Evolutionary conservation across 2,113 vertebrate species (phyloP).

Genomic region (Holacanthus passer): DNA sequence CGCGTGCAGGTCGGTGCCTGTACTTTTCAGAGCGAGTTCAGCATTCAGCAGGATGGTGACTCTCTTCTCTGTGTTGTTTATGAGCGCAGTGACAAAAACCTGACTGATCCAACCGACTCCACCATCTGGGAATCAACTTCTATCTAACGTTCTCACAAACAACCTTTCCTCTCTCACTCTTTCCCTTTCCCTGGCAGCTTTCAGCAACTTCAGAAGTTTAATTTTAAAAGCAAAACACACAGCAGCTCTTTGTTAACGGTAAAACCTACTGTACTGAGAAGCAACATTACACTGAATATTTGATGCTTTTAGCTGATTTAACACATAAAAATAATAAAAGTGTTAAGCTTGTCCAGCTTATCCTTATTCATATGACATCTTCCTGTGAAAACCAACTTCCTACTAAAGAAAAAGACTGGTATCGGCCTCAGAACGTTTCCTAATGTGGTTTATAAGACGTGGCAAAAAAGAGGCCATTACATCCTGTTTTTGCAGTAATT

Average conservation of each 20-base stretch:
- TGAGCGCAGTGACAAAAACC: slow-evolving; percentile 24
- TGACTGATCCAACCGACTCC: slow-evolving; percentile 20
- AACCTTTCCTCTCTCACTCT: neutral
- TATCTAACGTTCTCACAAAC: neutral
- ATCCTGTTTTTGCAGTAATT: neutral
- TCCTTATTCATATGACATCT: neutral
- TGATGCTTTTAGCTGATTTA: neutral
- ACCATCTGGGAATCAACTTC: slow-evolving; percentile 32
- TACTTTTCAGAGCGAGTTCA: slow-evolving; percentile 38
- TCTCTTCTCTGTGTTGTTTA: slow-evolving; percentile 21
- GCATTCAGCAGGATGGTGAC: slow-evolving; percentile 34
- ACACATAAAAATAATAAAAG: neutral
- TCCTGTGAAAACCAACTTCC: slow-evolving; percentile 7
- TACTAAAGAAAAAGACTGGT: neutral
- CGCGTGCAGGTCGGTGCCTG: neutral
- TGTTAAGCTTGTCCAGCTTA: too few relatives aligned
- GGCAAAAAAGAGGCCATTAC: slow-evolving; percentile 5
- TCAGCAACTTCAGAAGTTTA: neutral
- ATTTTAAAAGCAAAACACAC: neutral
- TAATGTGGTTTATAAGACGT: slow-evolving; percentile 5
- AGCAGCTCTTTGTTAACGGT: neutral
- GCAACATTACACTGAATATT: neutral
- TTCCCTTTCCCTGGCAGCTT: neutral
- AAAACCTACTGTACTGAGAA: neutral
- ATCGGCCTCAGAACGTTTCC: neutral